These are phyloP conservation scores for Cardiocondyla obscurior DNA, from an alignment of 1,140 invertebrate species.

Conservation along the genomic window DNA sequence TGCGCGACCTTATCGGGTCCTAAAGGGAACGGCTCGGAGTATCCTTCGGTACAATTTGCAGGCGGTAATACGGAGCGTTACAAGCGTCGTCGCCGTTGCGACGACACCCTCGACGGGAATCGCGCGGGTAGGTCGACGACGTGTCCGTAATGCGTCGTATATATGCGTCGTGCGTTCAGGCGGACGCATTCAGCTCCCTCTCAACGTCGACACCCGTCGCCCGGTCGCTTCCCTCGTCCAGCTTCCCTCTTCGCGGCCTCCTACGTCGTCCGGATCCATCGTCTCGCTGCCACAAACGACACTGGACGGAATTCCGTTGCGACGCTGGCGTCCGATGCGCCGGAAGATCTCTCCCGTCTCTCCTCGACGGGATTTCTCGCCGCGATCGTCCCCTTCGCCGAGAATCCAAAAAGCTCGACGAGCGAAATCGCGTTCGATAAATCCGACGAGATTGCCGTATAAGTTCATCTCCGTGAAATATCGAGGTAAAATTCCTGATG, in stretches of 20 bases:
- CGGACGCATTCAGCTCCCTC: slow-evolving; percentile 68
- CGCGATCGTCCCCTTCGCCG: not conserved
- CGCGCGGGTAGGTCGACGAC: slow-evolving; percentile 41
- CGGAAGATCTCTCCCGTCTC: not conserved
- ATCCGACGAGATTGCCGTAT: not conserved
- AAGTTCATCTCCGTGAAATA: not conserved
- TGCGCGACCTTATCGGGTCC: no score
- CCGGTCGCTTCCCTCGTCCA: slow-evolving; percentile 49
- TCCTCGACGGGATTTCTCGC: slow-evolving; percentile 15
- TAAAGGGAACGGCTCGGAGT: not conserved
- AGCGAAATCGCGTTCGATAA: slow-evolving; percentile 9
- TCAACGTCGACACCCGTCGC: slow-evolving; percentile 59
- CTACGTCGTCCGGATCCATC: slow-evolving; percentile 46
- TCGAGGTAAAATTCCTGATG: not conserved
- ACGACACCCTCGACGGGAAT: not conserved
- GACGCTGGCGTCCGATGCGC: slow-evolving; percentile 10
- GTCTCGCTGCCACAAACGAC: slow-evolving; percentile 65
- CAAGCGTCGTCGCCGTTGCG: not conserved
- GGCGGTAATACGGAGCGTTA: slow-evolving; percentile 25
- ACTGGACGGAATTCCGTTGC: slow-evolving; percentile 30
- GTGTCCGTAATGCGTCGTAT: slow-evolving; percentile 75
- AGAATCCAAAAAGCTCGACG: slow-evolving; percentile 7
- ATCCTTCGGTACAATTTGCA: slow-evolving; percentile 23
- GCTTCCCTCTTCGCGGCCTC: not conserved
- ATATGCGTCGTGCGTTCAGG: slow-evolving; percentile 71